Percentiles rank a stretch among this genome's conserved stretches.
Conservation (phyloP, 2,888 invertebrate species). For the Siphlonurus alternatus region DNA sequence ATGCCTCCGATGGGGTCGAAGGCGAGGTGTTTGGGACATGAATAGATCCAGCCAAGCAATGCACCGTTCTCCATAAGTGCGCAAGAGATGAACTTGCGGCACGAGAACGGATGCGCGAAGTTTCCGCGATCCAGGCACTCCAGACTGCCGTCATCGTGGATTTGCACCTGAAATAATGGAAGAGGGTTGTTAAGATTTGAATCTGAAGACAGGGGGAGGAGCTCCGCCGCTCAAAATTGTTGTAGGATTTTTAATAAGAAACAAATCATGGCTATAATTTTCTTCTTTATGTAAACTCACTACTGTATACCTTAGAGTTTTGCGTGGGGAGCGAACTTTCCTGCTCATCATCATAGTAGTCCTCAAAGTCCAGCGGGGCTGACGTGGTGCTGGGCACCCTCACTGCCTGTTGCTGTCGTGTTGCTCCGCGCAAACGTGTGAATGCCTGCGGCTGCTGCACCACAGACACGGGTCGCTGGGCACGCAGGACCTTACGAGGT, state of each 20-base stretch:
- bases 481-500: neutral
- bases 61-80: constrained; percentile 59
- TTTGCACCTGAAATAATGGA: constrained; percentile 30
- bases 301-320: neutral
- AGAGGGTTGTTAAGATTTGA: no score
- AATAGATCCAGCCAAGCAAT: constrained; percentile 73
- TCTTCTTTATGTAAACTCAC: no score
- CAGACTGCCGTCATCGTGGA: constrained; percentile 52
- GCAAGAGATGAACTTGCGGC: constrained; percentile 83
- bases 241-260: no score
- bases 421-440: constrained; percentile 9
- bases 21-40: constrained; percentile 68
- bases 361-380: constrained; percentile 14
- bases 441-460: neutral
- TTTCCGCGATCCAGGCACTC: constrained; percentile 79
- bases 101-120: constrained; percentile 79
- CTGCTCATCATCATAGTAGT: constrained; percentile 17
- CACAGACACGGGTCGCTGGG: neutral
- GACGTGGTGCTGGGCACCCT: constrained; percentile 11
- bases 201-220: no score
- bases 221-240: no score
- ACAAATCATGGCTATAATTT: no score
- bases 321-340: constrained; percentile 15
- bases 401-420: neutral
- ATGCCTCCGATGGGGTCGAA: constrained; percentile 83